A percentile compares a stretch with the other conserved stretches of the same genome.
Evolutionary conservation across 1,140 invertebrate species (phyloP).

Genomic region (Nylanderia fulva): DNA sequence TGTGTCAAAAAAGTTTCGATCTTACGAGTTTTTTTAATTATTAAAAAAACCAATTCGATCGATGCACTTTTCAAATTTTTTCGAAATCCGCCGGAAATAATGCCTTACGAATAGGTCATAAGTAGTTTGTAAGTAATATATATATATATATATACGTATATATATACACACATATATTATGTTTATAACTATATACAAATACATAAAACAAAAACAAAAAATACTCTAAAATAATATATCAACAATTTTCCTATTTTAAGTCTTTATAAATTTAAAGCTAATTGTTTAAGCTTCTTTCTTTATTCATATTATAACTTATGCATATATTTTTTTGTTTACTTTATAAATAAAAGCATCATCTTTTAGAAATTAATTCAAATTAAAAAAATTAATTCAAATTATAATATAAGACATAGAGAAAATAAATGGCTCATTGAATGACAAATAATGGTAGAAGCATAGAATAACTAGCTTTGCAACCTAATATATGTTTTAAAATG

Average conservation of each 20-base stretch:
- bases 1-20: not conserved
- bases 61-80: conserved; percentile 51
- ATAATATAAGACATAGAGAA: not conserved
- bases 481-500: not conserved
- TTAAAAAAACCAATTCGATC: not conserved
- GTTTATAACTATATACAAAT: conserved; percentile 72
- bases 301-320: not conserved
- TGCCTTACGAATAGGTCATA: conserved; percentile 72
- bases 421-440: not conserved
- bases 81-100: conserved; percentile 70
- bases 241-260: conserved; percentile 19
- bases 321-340: not conserved
- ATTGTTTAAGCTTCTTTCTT: conserved; percentile 24
- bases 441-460: not conserved
- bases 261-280: not conserved
- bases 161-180: conserved; percentile 59
- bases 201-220: conserved; percentile 55
- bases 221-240: conserved; percentile 9
- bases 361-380: not conserved
- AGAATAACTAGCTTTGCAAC: not conserved
- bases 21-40: not conserved
- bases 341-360: conserved; percentile 16
- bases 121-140: conserved; percentile 71
- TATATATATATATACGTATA: conserved; percentile 35
- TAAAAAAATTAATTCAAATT: not conserved